phyloP scores from a whole-genome alignment of 2,888 invertebrate species.

The Ptilodon capucinus region DNA sequence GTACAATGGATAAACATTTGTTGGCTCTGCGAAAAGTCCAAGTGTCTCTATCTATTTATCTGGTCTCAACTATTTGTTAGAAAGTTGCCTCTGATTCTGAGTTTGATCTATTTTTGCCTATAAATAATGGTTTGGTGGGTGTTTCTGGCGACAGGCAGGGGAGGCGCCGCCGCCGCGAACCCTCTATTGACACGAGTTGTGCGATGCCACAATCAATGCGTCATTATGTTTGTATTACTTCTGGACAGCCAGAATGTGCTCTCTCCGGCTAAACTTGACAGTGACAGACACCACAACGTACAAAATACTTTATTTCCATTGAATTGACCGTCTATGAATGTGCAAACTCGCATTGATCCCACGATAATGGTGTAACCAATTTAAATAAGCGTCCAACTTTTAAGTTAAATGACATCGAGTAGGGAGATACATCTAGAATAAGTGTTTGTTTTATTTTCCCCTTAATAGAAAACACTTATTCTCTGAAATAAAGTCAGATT shows the following conservation, averaged over 20 bases:
- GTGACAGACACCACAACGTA: no score
- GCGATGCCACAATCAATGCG: background rate
- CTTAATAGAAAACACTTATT: slow-evolving; percentile 10
- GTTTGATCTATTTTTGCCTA: background rate
- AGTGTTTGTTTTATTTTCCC: background rate
- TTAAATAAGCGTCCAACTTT: background rate
- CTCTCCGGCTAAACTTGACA: no score
- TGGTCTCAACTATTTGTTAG: background rate
- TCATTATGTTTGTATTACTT: background rate
- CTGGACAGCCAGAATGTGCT: no score
- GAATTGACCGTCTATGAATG: no score
- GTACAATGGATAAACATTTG: background rate
- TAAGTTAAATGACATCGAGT: background rate
- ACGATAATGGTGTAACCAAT: no score
- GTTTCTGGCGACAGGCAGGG: background rate
- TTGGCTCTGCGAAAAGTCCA: background rate
- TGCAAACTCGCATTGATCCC: no score
- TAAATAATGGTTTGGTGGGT: background rate
- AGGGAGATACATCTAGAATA: no score
- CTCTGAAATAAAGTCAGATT: slow-evolving; percentile 20
- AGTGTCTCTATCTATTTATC: background rate
- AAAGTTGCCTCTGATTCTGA: background rate
- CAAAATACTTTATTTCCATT: no score
- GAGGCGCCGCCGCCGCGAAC: background rate
- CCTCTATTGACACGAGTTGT: no score